phyloP scores from a whole-genome alignment of 2,113 vertebrate species.

The Hippocampus guttulatus region DNA sequence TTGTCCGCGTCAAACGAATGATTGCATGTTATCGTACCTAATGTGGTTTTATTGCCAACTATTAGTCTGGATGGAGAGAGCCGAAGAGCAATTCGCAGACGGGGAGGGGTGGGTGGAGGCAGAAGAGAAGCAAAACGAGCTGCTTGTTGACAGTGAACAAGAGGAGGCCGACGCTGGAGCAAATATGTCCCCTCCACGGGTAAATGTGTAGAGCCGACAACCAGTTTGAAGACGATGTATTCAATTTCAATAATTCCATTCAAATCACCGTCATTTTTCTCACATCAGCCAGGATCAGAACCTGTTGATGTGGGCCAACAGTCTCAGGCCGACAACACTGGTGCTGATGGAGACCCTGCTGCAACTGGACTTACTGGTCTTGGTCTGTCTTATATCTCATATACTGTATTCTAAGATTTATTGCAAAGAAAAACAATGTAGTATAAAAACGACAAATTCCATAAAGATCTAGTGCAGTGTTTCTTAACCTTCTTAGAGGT shows the following conservation, averaged over 20 bases:
- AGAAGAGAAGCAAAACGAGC: neutral
- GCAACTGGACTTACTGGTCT: constrained; percentile 11
- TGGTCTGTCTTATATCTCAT: constrained; percentile 1
- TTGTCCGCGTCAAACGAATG: neutral
- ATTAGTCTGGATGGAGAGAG: constrained; percentile 40
- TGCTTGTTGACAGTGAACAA: constrained; percentile 2
- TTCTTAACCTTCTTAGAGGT: too few relatives aligned
- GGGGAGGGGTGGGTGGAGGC: constrained; percentile 7
- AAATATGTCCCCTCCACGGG: neutral
- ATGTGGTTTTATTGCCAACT: neutral
- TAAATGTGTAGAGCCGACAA: constrained; percentile 18
- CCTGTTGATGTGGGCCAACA: neutral
- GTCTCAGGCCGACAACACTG: constrained; percentile 1
- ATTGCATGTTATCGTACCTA: neutral
- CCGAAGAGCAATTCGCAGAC: neutral
- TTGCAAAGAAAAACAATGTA: neutral
- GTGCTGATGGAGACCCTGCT: neutral
- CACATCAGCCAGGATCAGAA: constrained; percentile 16
- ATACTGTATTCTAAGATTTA: neutral
- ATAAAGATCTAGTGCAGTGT: neutral
- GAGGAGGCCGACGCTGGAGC: constrained; percentile 2
- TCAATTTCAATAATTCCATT: neutral
- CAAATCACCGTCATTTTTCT: neutral
- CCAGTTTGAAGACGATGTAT: neutral
- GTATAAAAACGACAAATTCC: neutral